Evolutionary conservation across 2,888 invertebrate genomes (phyloP), one percentile per base, ranked within the genome.

Genomic region (Argyresthia albistria): DNA sequence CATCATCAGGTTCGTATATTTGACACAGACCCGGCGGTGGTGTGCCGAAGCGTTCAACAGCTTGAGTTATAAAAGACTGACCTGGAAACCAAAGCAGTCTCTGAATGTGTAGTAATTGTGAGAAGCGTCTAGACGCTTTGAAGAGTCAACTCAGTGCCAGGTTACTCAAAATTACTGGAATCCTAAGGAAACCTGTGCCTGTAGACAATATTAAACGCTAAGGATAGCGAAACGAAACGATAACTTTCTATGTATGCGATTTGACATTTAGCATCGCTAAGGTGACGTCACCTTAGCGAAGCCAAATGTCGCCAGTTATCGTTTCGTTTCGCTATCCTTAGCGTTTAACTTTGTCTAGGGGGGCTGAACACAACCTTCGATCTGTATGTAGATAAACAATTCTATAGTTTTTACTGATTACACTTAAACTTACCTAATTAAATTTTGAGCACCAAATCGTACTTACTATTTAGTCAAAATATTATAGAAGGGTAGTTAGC

Each of bases 401-500:
- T 74, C 65, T 68, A 68, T 80, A 80, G 74, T 75, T 73, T 73
- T 78, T 74, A 68, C 67, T 64, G 58, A 76, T 71, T 73, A 81
- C 82, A 82, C 81, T 76, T 51, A 43, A 52, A 43, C 43, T 35
- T 80, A 81, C 77, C 77, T 80, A 75, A 80, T 76, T 73, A 76
- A 64, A 77, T 76, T 79, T 82, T 80, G 86, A 87, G 86, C 86
- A 87, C 86, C 86, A 86, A 87, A 86, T 86, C 79, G 86, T 87
- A 87, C 86, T 87, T 87, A 86, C 82, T 83, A 78, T 80, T 84
- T 84, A 86, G 82, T 80, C 78, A 86, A 84, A 83, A 80, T 81
- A 70, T 83, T 79, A 65, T 62, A 67, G 65, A 60, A 58, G 57
- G 58, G 66, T 73, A 76, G 73, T 65, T 74, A 74, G 73, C 73